A percentile compares a stretch with the other conserved stretches of the same genome.
Conservation (phyloP, 2,888 invertebrate genomes). For the Eudemis profundana region DNA sequence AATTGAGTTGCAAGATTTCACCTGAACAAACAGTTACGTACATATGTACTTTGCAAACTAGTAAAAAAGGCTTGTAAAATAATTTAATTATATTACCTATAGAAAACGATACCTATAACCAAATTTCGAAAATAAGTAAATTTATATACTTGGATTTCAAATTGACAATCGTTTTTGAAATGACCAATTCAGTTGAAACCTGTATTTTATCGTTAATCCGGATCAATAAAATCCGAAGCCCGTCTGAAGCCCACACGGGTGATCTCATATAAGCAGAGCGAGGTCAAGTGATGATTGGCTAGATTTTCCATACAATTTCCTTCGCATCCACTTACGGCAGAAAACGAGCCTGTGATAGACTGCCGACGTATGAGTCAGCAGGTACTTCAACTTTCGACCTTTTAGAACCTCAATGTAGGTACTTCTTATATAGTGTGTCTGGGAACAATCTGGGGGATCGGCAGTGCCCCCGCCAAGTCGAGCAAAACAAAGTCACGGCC, state of each 20-base stretch:
- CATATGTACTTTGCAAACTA: no score
- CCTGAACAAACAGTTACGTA: no score
- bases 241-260: conserved; percentile 11
- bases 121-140: no score
- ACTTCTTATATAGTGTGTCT: neutral
- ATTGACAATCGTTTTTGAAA: neutral
- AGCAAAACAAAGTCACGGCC: no score
- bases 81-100: no score
- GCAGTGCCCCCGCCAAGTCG: no score
- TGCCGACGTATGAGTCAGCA: conserved; percentile 55
- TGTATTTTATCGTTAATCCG: conserved; percentile 10
- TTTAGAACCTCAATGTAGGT: conserved; percentile 46
- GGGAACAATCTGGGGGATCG: neutral
- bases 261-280: conserved; percentile 16
- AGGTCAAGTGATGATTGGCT: conserved; percentile 24
- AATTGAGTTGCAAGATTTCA: no score
- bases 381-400: conserved; percentile 53
- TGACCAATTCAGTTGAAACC: neutral
- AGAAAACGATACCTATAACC: no score
- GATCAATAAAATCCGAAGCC: conserved; percentile 22
- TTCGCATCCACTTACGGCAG: conserved; percentile 43
- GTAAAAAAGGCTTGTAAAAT: no score
- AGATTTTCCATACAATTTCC: conserved; percentile 42
- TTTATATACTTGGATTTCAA: no score
- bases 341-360: conserved; percentile 48